These are phyloP conservation scores for Syngnathus floridae DNA, from an alignment of 2,113 vertebrate species.

Conservation along the genomic window DNA sequence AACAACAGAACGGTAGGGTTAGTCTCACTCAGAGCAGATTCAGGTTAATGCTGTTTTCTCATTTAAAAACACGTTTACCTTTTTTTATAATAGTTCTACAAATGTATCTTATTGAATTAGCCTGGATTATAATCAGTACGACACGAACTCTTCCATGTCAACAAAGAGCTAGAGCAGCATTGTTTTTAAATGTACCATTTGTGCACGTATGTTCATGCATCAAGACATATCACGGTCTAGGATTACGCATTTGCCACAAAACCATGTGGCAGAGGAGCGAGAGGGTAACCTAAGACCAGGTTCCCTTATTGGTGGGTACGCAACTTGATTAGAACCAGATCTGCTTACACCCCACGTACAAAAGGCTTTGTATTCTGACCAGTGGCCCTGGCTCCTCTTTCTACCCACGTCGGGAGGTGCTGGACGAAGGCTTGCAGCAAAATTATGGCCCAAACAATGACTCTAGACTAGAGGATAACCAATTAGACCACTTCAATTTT, in stretches of 20 bases:
- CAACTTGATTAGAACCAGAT: conserved; percentile 61
- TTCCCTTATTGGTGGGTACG: conserved; percentile 65
- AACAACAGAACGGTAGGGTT: conserved; percentile 31
- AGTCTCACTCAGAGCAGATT: conserved; percentile 25
- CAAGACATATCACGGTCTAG: conserved; percentile 37
- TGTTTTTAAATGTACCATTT: neutral
- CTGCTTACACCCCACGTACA: conserved; percentile 54
- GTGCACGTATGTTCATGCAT: conserved; percentile 6
- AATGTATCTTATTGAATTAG: no score
- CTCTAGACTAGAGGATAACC: neutral
- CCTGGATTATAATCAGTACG: no score
- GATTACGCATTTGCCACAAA: conserved; percentile 43
- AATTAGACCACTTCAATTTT: neutral
- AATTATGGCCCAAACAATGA: conserved; percentile 15
- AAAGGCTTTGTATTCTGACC: conserved; percentile 53
- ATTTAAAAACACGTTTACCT: neutral
- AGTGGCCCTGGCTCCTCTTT: conserved; percentile 54
- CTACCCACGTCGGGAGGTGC: conserved; percentile 38
- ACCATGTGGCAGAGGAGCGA: conserved; percentile 41
- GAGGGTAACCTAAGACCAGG: conserved; percentile 62
- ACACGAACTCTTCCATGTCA: no score
- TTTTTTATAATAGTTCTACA: no score
- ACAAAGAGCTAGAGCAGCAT: neutral
- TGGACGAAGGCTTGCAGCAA: conserved; percentile 32
- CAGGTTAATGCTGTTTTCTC: conserved; percentile 21